phyloP scores from a whole-genome alignment of 1,140 invertebrate genomes.

The Drosophila rhopaloa region DNA sequence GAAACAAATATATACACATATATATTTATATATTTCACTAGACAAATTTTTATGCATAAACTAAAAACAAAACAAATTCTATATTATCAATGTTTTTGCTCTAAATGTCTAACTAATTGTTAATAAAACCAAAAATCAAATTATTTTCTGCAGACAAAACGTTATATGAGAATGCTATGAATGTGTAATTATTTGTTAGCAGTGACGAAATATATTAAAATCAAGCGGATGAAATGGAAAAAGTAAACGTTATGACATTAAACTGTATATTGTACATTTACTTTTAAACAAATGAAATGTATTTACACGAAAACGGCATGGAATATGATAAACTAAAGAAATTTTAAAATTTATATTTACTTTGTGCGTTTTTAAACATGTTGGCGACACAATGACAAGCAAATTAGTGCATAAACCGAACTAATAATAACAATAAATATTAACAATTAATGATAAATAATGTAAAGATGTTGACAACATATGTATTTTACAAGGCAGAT shows the following conservation, averaged over 20 bases:
- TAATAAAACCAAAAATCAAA: slow-evolving; percentile 57
- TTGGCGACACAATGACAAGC: slow-evolving; percentile 58
- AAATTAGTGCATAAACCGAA: slow-evolving; percentile 51
- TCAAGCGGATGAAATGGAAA: slow-evolving; percentile 19
- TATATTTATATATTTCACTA: slow-evolving; percentile 78
- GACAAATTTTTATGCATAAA: slow-evolving; percentile 78
- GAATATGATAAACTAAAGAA: slow-evolving; percentile 46
- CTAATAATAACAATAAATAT: slow-evolving; percentile 47
- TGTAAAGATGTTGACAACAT: slow-evolving; percentile 66
- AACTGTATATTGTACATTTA: slow-evolving; percentile 74
- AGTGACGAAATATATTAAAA: slow-evolving; percentile 35
- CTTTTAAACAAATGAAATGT: slow-evolving; percentile 69
- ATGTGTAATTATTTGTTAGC: slow-evolving; percentile 76
- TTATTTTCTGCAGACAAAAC: slow-evolving; percentile 74
- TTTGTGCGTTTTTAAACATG: slow-evolving; percentile 66
- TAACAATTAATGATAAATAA: slow-evolving; percentile 63
- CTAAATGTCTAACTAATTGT: slow-evolving; percentile 83
- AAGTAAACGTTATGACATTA: slow-evolving; percentile 59
- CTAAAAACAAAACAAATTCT: slow-evolving; percentile 65
- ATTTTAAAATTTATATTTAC: slow-evolving; percentile 69
- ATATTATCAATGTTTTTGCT: slow-evolving; percentile 83
- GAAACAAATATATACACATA: slow-evolving; percentile 72
- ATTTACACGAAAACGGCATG: slow-evolving; percentile 64
- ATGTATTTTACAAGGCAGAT: slow-evolving; percentile 55
- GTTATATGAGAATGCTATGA: slow-evolving; percentile 67